Percentiles rank a stretch among this genome's conserved stretches.
phyloP scores from a whole-genome alignment of 2,113 vertebrate species.

The Poeciliopsis retropinna region DNA sequence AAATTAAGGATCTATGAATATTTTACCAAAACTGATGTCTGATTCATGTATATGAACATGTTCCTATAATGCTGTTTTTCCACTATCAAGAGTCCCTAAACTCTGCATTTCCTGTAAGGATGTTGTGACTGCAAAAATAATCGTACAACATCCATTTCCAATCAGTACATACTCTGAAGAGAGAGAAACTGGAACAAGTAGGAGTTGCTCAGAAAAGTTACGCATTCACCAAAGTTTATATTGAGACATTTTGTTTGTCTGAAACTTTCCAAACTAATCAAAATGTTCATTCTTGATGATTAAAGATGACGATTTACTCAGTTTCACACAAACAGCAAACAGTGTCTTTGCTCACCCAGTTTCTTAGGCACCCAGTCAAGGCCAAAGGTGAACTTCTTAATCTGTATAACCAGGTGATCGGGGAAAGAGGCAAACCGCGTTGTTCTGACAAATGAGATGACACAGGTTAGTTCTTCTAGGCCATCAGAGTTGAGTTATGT shows the following conservation, averaged over 20 bases:
- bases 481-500: background rate
- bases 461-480: slow-evolving; percentile 7
- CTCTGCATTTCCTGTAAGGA: background rate
- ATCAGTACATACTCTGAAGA: background rate
- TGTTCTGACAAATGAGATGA: slow-evolving; percentile 79
- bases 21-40: background rate
- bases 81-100: background rate
- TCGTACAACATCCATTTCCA: background rate
- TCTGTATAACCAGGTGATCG: slow-evolving; percentile 97
- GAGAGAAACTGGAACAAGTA: background rate
- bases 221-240: background rate
- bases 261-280: background rate
- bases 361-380: slow-evolving; percentile 99
- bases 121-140: background rate
- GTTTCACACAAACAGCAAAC: background rate
- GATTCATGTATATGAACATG: background rate
- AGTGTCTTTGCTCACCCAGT: slow-evolving; percentile 83
- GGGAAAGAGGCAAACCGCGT: slow-evolving; percentile 98
- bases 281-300: background rate
- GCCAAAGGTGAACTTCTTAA: slow-evolving; percentile 99
- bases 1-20: background rate
- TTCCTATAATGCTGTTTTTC: background rate
- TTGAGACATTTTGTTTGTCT: background rate
- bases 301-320: background rate
- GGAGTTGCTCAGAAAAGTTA: background rate